Evolutionary conservation across 2,888 invertebrate genomes (phyloP).

Genomic region (Hyppa rectilinea): DNA sequence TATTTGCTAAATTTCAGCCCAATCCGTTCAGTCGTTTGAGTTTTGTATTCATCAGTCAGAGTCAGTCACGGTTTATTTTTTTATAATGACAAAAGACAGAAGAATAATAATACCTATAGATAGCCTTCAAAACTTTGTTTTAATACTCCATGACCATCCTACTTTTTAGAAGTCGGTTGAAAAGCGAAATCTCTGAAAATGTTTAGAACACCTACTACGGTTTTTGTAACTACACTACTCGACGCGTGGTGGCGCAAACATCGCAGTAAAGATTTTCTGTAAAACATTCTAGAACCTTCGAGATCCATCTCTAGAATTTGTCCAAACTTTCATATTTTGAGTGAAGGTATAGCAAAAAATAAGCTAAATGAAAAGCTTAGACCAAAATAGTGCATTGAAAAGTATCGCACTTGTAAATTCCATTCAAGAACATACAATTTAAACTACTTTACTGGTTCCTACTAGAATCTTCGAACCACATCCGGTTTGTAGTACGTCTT

Average conservation of each 20-base stretch:
- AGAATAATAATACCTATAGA: no score
- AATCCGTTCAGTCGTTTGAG: no score
- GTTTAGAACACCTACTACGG: conserved; percentile 68
- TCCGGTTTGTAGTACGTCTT: conserved; percentile 77
- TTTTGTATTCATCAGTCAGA: no score
- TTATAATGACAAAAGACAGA: no score
- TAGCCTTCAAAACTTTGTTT: background rate
- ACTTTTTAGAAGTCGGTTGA: background rate
- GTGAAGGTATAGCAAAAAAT: conserved; percentile 53
- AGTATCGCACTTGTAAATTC: conserved; percentile 27
- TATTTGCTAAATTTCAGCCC: no score
- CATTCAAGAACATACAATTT: conserved; percentile 58
- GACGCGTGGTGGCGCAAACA: conserved; percentile 67
- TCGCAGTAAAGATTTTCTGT: conserved; percentile 35
- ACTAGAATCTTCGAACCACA: conserved; percentile 82
- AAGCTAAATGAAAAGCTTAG: background rate
- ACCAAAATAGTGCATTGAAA: background rate
- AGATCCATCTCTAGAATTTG: conserved; percentile 75
- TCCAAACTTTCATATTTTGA: conserved; percentile 50
- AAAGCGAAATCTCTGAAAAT: conserved; percentile 64
- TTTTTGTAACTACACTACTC: conserved; percentile 68
- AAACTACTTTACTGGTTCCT: conserved; percentile 41
- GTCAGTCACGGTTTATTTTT: no score
- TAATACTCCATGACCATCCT: background rate
- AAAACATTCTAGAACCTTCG: conserved; percentile 79